Percentiles rank a stretch among this genome's conserved stretches.
phyloP scores from a whole-genome alignment of 2,113 vertebrate species.

The Nyctibius bracteatus region DNA sequence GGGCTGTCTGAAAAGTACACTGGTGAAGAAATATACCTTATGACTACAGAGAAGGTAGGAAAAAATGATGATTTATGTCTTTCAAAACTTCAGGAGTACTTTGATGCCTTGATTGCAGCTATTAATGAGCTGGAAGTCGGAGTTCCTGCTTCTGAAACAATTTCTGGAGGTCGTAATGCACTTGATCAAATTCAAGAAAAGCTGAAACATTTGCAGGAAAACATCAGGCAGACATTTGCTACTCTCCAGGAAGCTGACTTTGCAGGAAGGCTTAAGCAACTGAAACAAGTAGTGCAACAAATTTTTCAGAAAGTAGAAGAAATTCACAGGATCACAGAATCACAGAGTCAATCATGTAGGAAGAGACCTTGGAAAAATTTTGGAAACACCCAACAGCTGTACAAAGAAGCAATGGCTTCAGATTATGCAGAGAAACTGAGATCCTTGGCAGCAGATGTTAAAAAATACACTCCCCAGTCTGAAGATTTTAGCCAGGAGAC shows the following conservation, averaged over 20 bases:
- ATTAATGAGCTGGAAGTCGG: constrained; percentile 68
- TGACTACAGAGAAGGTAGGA: constrained; percentile 21
- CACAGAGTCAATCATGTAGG: too few species aligned
- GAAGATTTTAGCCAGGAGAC: constrained; percentile 32
- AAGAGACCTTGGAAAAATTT: too few species aligned
- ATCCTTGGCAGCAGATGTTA: constrained; percentile 17
- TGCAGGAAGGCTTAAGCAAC: constrained; percentile 50
- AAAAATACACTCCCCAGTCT: constrained; percentile 11
- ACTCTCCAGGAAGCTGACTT: constrained; percentile 50
- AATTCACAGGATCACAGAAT: too few species aligned
- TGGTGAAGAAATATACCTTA: constrained; percentile 70
- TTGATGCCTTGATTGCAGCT: constrained; percentile 53
- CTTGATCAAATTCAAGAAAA: constrained; percentile 46
- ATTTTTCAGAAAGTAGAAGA: constrained; percentile 63
- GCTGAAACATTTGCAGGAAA: constrained; percentile 37
- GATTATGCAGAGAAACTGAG: constrained; percentile 21
- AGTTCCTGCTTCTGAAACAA: constrained; percentile 65
- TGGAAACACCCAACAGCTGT: constrained; percentile 64
- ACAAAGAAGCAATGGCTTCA: constrained; percentile 52
- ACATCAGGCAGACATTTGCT: constrained; percentile 34
- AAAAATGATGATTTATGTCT: constrained; percentile 35
- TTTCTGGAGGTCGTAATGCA: constrained; percentile 64
- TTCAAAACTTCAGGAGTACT: constrained; percentile 63
- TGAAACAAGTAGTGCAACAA: constrained; percentile 54
- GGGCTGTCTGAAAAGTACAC: constrained; percentile 70